phyloP scores from a whole-genome alignment of 2,888 invertebrate species.

The Mythimna albipuncta region DNA sequence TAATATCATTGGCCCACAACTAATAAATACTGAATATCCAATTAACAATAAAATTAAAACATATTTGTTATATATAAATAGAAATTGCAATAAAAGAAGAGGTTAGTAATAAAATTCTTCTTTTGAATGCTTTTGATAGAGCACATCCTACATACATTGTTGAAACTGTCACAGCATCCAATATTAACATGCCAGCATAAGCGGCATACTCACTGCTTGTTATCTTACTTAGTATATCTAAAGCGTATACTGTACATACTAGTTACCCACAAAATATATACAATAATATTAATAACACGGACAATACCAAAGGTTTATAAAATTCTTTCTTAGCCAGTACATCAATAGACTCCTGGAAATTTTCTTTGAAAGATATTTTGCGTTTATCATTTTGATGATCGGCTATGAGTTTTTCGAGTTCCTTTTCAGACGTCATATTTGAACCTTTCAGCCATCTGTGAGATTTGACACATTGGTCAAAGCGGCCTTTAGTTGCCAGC shows the following conservation, averaged over 20 bases:
- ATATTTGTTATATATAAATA: constrained; percentile 36
- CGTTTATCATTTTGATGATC: constrained; percentile 16
- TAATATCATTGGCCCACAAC: constrained; percentile 73
- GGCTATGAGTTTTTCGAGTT: constrained; percentile 41
- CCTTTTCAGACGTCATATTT: constrained; percentile 44
- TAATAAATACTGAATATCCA: constrained; percentile 59
- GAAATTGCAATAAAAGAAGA: constrained; percentile 60
- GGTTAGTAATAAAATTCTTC: constrained; percentile 63
- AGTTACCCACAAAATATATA: constrained; percentile 50
- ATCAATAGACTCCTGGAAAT: constrained; percentile 3
- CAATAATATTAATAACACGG: constrained; percentile 19
- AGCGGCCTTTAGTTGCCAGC: constrained; percentile 49
- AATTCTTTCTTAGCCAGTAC: constrained; percentile 20
- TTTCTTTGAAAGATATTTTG: constrained; percentile 14
- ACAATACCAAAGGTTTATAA: constrained; percentile 42
- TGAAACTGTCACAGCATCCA: constrained; percentile 70
- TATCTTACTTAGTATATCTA: constrained; percentile 70
- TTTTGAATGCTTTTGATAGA: constrained; percentile 58
- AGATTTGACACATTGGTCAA: constrained; percentile 46
- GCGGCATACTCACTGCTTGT: constrained; percentile 63
- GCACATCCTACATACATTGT: constrained; percentile 69
- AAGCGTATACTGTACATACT: constrained; percentile 61
- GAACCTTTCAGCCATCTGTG: constrained; percentile 65
- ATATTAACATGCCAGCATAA: constrained; percentile 71
- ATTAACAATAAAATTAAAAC: constrained; percentile 30